Conservation (phyloP, 2,113 vertebrate species). For the Bos taurus region DNA sequence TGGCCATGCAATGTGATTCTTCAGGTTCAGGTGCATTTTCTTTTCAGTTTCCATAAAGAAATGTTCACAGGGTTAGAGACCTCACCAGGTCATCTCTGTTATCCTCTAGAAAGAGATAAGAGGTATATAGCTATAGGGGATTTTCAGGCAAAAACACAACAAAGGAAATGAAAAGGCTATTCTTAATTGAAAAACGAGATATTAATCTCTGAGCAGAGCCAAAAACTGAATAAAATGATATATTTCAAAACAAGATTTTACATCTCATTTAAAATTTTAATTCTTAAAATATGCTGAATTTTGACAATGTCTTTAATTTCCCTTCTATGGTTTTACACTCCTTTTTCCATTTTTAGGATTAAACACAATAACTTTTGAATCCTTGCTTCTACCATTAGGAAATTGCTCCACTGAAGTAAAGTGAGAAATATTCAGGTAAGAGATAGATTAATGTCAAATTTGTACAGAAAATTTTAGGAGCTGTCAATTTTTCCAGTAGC, state of each 20-base stretch:
- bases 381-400: background rate
- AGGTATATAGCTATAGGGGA: background rate
- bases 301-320: background rate
- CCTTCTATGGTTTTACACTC: background rate
- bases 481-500: background rate
- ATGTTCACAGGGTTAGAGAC: background rate
- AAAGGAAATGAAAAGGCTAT: background rate
- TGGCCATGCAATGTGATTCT: background rate
- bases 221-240: background rate
- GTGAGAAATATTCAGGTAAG: background rate
- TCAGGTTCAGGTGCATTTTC: background rate
- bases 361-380: background rate
- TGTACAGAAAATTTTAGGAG: background rate
- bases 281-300: no score
- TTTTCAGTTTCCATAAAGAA: background rate
- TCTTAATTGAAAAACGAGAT: background rate
- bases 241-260: background rate
- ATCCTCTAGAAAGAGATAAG: background rate
- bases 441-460: background rate
- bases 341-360: background rate
- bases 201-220: background rate
- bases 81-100: background rate
- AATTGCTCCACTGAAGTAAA: background rate
- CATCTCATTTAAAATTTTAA: background rate
- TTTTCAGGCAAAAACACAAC: background rate